Evolutionary conservation across 1,140 invertebrate genomes (phyloP), one percentile per base, ranked within the genome.

Genomic region (Microplitis mediator): DNA sequence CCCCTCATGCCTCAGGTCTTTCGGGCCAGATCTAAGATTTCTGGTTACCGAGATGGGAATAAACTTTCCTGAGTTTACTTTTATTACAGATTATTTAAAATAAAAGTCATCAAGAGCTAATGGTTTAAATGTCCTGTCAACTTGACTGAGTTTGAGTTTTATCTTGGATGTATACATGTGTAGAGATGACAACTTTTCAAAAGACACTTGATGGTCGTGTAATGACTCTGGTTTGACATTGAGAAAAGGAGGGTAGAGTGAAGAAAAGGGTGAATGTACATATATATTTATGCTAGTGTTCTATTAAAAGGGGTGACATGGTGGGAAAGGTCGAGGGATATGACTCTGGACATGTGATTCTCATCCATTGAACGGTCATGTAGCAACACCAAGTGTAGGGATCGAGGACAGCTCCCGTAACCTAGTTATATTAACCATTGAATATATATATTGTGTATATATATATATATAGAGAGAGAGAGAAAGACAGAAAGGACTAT

Each of bases 341-440:
- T 62, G 60, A 62, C 11, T 64, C 23, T 64, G 62, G 34, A 34
- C 39, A 50, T 50, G 23, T 64, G 62, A 64, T 50, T 64, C 45
- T 58, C 16, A 13, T 45, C 14, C 14, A 64, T 64, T n/a, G 34
- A 50, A 50, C 35, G 35, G 35, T 14, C 23, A 64, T 64, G 45
- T 54, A 13, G 16, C 52, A 51, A 32, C 39, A 54, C 52, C 16
- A 54, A 16, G 14, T 58, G 23, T 67, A 36, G 50, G 50, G 45
- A 54, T n/a, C 11, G 45, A 31, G 50, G 32, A 67, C 14, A 34
- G 65, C n/a, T 50, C 23, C 50, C 23, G 32, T 67, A 67, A 67
- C 65, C 65, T 67, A 67, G 45, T 67, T 67, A 67, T 67, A 51
- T 23, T n/a, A 13, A 54, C 34, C 23, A 64, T 54, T 31, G 35